These are phyloP conservation scores for Boleophthalmus pectinirostris DNA, from an alignment of 2,113 vertebrate genomes.

Conservation along the genomic window DNA sequence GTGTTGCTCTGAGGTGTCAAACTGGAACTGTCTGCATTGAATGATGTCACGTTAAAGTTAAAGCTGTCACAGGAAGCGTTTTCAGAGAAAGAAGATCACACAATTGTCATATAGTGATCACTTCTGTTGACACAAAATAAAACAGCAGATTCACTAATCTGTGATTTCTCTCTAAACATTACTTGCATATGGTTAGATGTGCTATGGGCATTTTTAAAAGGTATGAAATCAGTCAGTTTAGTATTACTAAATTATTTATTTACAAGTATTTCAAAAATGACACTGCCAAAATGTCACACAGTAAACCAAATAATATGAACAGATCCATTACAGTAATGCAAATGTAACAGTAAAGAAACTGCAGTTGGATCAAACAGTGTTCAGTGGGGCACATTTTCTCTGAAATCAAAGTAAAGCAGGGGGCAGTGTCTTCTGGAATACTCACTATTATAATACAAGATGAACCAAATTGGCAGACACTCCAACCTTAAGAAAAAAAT, in stretches of 20 bases:
- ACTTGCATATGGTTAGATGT: not conserved
- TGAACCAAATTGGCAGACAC: too few relatives aligned
- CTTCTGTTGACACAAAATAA: not conserved
- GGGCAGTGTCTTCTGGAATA: too few relatives aligned
- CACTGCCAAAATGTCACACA: conserved; percentile 30
- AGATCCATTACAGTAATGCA: conserved; percentile 49
- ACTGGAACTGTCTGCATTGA: too few relatives aligned
- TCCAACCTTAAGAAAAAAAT: not conserved
- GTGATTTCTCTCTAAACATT: not conserved
- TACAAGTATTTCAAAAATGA: conserved; percentile 54
- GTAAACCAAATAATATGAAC: conserved; percentile 32
- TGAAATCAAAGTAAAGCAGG: not conserved
- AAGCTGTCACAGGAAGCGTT: not conserved
- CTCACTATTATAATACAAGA: too few relatives aligned
- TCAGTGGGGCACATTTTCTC: too few relatives aligned
- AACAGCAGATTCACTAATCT: not conserved
- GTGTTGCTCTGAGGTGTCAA: too few relatives aligned
- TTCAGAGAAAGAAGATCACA: too few relatives aligned
- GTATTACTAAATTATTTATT: conserved; percentile 63
- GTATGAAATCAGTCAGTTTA: not conserved
- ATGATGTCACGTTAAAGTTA: too few relatives aligned
- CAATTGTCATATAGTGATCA: too few relatives aligned
- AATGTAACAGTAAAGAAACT: conserved; percentile 32
- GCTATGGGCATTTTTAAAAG: not conserved
- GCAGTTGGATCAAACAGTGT: too few relatives aligned